These are phyloP conservation scores for Poecile montanus DNA, from an alignment of 2,797 vertebrate species.

Conservation along the genomic window DNA sequence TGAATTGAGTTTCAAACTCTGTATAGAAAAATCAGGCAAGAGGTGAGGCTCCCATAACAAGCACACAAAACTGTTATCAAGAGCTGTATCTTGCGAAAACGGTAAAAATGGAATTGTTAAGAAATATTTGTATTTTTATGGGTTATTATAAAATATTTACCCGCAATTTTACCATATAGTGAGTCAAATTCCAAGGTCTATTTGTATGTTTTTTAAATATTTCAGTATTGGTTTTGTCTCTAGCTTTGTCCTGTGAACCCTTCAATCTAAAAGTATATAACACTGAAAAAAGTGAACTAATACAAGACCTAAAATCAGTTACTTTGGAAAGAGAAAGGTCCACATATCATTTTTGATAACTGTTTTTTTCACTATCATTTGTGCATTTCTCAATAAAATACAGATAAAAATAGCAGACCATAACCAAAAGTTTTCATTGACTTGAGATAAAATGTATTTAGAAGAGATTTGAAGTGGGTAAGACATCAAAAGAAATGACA, in stretches of 20 bases:
- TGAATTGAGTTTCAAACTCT: not conserved
- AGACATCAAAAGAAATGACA: not conserved
- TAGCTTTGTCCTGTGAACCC: not conserved
- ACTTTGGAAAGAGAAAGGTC: not conserved
- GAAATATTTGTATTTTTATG: not conserved
- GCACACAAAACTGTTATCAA: not conserved
- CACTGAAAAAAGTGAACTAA: not conserved
- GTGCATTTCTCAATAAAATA: not conserved
- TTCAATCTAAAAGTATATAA: not conserved
- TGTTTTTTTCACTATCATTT: not conserved
- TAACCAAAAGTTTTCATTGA: not conserved
- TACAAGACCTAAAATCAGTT: not conserved
- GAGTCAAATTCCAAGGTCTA: not conserved
- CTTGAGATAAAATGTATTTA: not conserved
- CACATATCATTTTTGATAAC: not conserved
- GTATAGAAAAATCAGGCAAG: not conserved
- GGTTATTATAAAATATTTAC: not conserved
- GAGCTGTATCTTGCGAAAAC: not conserved
- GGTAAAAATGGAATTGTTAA: not conserved
- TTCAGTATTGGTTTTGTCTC: not conserved
- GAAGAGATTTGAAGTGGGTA: not conserved
- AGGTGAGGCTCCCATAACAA: not conserved
- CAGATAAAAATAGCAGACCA: not conserved
- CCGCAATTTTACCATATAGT: not conserved
- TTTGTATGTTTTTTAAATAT: not conserved